Evolutionary conservation across 2,888 invertebrate genomes (phyloP), one percentile per base, ranked within the genome.

Genomic region (Eugnorisma glareosa): DNA sequence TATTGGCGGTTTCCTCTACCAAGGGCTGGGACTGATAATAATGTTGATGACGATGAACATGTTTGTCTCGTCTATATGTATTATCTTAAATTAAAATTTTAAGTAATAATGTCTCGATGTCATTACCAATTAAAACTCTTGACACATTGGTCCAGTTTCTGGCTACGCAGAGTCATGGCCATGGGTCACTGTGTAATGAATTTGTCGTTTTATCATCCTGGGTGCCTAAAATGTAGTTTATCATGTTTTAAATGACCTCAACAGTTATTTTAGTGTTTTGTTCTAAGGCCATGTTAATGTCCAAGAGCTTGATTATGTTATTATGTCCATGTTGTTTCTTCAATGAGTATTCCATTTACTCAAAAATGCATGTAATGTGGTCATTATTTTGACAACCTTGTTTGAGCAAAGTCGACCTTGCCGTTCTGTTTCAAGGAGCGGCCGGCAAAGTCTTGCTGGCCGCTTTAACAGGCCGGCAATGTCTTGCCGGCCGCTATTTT

Each of bases 121-220:
- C 21, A 40, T 48, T 21, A 18, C 10, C 11, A 43, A 51, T 51
- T 67, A 37, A 31, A 66, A 57, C 67, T 35, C 21, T 45, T 78
- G 45, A 67, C 45, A 40, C 31, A 45, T 15, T 77, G 67, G n/a
- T 57, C 24, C 45, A 67, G 37, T 76, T 45, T 45, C 28, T n/a
- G 78, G 13, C 10, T 15, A n/a, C 43, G 18, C 31, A 45, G 43
- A 54, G 67, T 40, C 64, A 64, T 28, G 66, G 43, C 24, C 40
- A 43, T 43, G 18, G n/a, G 40, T 18, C 63, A 51, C 18, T 28
- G 57, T 31, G 21, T 48, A 57, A 57, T 77, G 28, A 18, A 72
- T 71, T 73, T 31, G 11, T 40, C 11, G 15, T 72, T 72, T 71
- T 72, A 31, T 72, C 13, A 18, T 51, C 48, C 24, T 72, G 10